phyloP scores from a whole-genome alignment of 2,113 vertebrate genomes.

The Fregetta grallaria region DNA sequence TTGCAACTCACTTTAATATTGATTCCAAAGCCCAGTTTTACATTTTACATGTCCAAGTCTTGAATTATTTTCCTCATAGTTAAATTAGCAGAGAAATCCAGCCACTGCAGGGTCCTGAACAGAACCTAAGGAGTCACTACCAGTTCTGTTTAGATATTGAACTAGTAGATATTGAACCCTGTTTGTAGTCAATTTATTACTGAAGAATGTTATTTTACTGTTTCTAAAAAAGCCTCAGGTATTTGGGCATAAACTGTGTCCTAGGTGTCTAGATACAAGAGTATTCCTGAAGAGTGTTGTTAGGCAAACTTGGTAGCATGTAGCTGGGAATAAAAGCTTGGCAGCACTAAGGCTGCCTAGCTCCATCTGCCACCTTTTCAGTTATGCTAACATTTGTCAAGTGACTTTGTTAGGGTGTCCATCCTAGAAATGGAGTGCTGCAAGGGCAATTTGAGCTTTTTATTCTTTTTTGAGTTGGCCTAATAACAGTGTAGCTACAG shows the following conservation, averaged over 20 bases:
- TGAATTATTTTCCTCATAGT: not conserved
- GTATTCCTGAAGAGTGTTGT: not conserved
- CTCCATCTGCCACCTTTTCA: not conserved
- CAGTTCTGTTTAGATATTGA: not conserved
- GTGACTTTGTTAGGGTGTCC: not conserved
- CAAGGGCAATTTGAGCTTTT: not conserved
- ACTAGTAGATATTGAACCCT: not conserved
- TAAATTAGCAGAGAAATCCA: not conserved
- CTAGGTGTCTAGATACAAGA: not conserved
- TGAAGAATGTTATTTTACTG: not conserved
- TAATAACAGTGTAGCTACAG: not conserved
- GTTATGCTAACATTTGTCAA: not conserved
- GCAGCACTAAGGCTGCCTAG: not conserved
- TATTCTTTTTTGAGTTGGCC: not conserved
- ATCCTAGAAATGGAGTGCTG: not conserved
- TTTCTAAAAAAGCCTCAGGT: not conserved
- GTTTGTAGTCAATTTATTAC: not conserved
- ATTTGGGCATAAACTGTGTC: not conserved
- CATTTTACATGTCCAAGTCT: not conserved
- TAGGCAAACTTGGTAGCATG: not conserved
- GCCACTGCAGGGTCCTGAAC: not conserved
- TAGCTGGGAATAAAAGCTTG: not conserved
- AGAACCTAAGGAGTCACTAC: not conserved
- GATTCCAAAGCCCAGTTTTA: not conserved
- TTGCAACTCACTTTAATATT: not conserved